These are phyloP conservation scores for Pygoscelis adeliae DNA, from an alignment of 2,113 vertebrate genomes.

Conservation along the genomic window DNA sequence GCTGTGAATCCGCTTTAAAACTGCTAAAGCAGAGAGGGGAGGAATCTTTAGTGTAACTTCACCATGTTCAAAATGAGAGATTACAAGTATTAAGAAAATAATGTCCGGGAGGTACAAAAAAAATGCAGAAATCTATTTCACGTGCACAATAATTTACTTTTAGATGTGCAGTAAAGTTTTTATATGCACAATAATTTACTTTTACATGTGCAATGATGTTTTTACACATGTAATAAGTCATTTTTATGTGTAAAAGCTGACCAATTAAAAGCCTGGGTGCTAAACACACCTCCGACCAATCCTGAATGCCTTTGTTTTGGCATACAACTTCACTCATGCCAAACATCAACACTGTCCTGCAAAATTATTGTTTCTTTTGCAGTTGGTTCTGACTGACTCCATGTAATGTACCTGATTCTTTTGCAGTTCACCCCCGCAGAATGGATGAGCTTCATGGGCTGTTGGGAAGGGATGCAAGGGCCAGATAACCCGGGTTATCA, in stretches of 20 bases:
- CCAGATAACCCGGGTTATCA: not conserved
- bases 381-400: not conserved
- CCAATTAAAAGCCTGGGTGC: not conserved
- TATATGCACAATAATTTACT: constrained; percentile 68
- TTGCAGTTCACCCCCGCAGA: rapidly evolving
- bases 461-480: not conserved
- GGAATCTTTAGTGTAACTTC: not conserved
- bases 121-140: constrained; percentile 36
- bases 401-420: not conserved
- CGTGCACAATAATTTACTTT: constrained; percentile 66
- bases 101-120: not conserved
- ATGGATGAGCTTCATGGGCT: not conserved
- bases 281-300: not conserved
- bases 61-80: not conserved
- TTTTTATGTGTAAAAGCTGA: constrained; percentile 41
- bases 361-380: not conserved
- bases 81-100: constrained; percentile 43
- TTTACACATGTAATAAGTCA: constrained; percentile 42
- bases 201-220: constrained; percentile 58
- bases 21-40: not conserved
- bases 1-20: not conserved
- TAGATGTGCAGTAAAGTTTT: constrained; percentile 69
- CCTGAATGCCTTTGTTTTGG: not conserved
- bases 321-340: not conserved
- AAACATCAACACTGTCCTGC: not conserved